Conservation (phyloP, 2,797 vertebrate genomes). For the Mus caroli region DNA sequence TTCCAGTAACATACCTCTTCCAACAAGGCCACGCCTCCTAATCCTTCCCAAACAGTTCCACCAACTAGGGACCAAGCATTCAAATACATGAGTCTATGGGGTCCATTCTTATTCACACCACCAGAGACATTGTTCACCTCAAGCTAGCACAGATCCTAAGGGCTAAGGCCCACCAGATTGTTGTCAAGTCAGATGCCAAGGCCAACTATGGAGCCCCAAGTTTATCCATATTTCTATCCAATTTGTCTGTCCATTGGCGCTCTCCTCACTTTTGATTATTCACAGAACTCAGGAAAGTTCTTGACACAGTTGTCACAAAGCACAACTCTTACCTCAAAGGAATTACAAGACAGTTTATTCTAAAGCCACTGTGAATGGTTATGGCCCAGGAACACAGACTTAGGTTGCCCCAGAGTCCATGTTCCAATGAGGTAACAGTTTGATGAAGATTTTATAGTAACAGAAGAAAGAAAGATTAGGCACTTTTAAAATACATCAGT, state of each 20-base stretch:
- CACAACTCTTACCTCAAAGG: background rate
- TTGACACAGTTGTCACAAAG: background rate
- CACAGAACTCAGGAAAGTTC: background rate
- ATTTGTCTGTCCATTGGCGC: background rate
- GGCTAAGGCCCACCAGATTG: background rate
- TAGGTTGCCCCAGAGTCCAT: background rate
- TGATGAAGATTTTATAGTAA: background rate
- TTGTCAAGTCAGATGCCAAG: background rate
- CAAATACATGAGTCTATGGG: background rate
- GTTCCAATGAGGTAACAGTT: background rate
- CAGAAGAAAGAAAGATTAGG: background rate
- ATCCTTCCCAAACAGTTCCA: background rate
- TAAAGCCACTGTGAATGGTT: background rate
- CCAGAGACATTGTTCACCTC: background rate
- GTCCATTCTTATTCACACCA: background rate
- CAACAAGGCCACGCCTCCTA: background rate
- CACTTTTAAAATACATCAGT: background rate
- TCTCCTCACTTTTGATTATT: background rate
- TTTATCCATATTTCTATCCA: background rate
- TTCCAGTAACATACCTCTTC: background rate
- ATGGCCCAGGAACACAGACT: background rate
- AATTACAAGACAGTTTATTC: background rate
- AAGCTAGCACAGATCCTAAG: background rate
- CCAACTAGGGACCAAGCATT: background rate
- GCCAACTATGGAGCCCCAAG: background rate